phyloP scores from a whole-genome alignment of 2,888 invertebrate genomes.

The Anarsia innoxiella region DNA sequence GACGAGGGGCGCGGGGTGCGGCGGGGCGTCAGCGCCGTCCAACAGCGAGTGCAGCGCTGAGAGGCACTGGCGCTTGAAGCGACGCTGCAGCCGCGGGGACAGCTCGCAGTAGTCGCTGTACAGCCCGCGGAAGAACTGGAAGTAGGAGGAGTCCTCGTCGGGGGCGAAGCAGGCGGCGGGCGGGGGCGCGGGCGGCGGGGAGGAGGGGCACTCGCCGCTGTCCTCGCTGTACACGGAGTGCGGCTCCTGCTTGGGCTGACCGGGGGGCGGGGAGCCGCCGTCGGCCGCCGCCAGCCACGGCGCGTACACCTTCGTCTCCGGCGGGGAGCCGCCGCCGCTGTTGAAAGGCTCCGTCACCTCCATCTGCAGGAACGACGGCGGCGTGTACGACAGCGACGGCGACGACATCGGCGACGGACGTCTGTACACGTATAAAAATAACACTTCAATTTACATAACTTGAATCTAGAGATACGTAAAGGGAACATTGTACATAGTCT shows the following conservation, averaged over 20 bases:
- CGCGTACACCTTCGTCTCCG: conserved; percentile 21
- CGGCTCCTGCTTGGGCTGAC: too few species aligned
- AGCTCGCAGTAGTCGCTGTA: conserved; percentile 53
- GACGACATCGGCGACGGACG: background rate
- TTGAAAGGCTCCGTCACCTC: conserved; percentile 13
- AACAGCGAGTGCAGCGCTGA: conserved; percentile 47
- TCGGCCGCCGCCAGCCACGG: conserved; percentile 7
- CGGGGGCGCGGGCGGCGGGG: too few species aligned
- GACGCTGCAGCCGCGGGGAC: conserved; percentile 37
- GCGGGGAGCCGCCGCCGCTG: conserved; percentile 5
- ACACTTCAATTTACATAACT: too few species aligned
- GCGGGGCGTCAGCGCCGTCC: conserved; percentile 41
- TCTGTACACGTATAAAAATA: background rate
- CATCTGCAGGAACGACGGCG: conserved; percentile 34
- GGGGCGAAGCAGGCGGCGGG: too few species aligned
- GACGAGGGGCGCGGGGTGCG: background rate
- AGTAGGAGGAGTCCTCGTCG: conserved; percentile 55
- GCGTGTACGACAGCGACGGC: conserved; percentile 34
- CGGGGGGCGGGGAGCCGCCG: background rate
- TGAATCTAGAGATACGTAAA: too few species aligned
- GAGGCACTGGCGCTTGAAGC: conserved; percentile 53
- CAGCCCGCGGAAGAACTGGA: conserved; percentile 62
- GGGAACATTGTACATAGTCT: too few species aligned
- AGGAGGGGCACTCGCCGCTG: conserved; percentile 35
- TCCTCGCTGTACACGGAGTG: conserved; percentile 12